Evolutionary conservation across 2,888 invertebrate genomes (phyloP).

Genomic region (Parascotia fuliginaria): DNA sequence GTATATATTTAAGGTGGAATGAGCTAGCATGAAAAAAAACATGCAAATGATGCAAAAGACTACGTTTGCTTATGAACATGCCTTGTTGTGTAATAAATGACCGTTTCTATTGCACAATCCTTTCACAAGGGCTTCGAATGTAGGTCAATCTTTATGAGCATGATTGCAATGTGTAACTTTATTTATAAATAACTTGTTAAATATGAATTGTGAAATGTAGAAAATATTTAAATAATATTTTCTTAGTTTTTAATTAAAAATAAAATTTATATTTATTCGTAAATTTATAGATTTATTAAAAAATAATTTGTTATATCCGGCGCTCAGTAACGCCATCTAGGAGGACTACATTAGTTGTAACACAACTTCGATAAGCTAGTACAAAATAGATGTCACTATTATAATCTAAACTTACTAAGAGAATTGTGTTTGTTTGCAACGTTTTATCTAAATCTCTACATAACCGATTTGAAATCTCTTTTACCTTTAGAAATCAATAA

Average conservation of each 20-base stretch:
- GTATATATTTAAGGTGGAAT: slow-evolving; percentile 46
- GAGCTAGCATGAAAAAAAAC: slow-evolving; percentile 55
- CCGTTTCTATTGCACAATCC: slow-evolving; percentile 86
- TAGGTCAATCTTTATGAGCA: slow-evolving; percentile 83
- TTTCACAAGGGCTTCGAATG: slow-evolving; percentile 85
- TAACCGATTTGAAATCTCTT: too few species aligned
- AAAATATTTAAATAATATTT: neutral
- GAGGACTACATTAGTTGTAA: neutral
- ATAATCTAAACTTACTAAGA: too few species aligned
- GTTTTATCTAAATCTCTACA: too few species aligned
- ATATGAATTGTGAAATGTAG: neutral
- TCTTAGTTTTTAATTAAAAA: neutral
- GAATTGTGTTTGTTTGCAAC: too few species aligned
- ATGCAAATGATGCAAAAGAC: slow-evolving; percentile 75
- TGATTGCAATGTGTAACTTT: slow-evolving; percentile 61
- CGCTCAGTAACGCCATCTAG: slow-evolving; percentile 42
- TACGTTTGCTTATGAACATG: slow-evolving; percentile 81
- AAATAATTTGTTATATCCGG: slow-evolving; percentile 36
- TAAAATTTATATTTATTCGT: neutral
- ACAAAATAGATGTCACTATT: slow-evolving; percentile 23
- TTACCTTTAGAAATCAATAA: too few species aligned
- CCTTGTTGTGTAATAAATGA: slow-evolving; percentile 84
- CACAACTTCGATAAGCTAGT: slow-evolving; percentile 7
- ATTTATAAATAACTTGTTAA: slow-evolving; percentile 16
- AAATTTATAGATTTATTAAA: slow-evolving; percentile 2